Evolutionary conservation across 2,797 vertebrate species (phyloP).

Genomic region (Acipenser ruthenus): DNA sequence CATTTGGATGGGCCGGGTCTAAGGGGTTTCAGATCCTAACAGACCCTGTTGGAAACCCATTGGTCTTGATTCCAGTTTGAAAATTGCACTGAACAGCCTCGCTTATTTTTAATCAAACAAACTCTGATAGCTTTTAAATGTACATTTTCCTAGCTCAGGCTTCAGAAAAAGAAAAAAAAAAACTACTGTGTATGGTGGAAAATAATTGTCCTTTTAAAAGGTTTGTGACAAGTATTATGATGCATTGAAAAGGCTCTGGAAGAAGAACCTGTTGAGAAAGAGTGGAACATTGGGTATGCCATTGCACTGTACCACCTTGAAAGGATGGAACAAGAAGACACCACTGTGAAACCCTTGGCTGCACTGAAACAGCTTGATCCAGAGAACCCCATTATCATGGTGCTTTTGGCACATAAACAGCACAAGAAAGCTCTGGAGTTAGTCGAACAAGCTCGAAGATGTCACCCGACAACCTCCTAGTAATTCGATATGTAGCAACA

Average conservation of each 20-base stretch:
- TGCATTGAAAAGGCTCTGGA: slow-evolving; percentile 52
- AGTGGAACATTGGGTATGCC: slow-evolving; percentile 49
- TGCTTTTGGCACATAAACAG: slow-evolving; percentile 39
- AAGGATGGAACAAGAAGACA: fast-evolving
- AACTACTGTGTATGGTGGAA: slow-evolving; percentile 43
- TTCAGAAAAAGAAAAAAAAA: no score
- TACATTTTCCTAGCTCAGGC: no score
- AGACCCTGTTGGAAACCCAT: no score
- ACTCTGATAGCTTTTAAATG: no score
- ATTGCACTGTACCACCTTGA: slow-evolving; percentile 39
- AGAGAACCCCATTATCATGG: slow-evolving; percentile 27
- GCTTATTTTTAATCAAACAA: no score
- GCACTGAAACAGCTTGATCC: slow-evolving; percentile 42
- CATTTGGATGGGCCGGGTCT: no score
- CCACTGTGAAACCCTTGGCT: fast-evolving
- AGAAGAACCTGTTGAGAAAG: slow-evolving; percentile 41
- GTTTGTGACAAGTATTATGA: slow-evolving; percentile 37
- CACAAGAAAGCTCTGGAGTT: slow-evolving; percentile 34
- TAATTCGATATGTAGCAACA: slow-evolving; percentile 48
- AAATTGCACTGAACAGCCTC: no score
- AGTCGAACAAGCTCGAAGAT: slow-evolving; percentile 40
- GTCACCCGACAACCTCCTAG: slow-evolving; percentile 35
- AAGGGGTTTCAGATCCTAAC: no score
- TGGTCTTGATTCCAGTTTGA: no score
- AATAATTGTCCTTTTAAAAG: slow-evolving; percentile 52